Evolutionary conservation across 2,797 vertebrate species (phyloP).

Genomic region (Takifugu ocellatus): DNA sequence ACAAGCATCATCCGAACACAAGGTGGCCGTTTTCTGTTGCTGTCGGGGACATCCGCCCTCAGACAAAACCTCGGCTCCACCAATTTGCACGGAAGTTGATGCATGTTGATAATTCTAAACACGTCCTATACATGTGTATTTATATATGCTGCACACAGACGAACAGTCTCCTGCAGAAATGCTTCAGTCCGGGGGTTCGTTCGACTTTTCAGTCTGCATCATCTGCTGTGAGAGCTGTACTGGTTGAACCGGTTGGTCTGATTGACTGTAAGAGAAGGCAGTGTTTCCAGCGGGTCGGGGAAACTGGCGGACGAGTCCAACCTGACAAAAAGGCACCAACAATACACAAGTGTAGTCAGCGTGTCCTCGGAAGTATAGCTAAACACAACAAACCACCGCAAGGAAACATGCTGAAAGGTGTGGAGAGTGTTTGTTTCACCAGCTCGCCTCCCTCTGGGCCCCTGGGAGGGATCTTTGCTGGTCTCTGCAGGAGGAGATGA

Average conservation of each 20-base stretch:
- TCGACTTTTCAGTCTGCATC: slow-evolving; percentile 32
- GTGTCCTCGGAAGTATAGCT: slow-evolving; percentile 38
- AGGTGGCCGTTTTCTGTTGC: slow-evolving; percentile 56
- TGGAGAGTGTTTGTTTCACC: slow-evolving; percentile 34
- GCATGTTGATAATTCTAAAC: slow-evolving; percentile 7
- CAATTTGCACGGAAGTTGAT: slow-evolving; percentile 39
- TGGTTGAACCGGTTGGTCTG: slow-evolving; percentile 14
- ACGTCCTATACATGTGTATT: slow-evolving; percentile 20
- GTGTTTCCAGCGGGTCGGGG: slow-evolving; percentile 53
- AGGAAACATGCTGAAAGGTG: slow-evolving; percentile 19
- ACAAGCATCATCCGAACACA: slow-evolving; percentile 73
- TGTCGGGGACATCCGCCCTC: slow-evolving; percentile 54
- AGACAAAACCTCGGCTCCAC: slow-evolving; percentile 53
- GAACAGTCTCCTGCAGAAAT: slow-evolving; percentile 37
- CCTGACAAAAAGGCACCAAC: slow-evolving; percentile 70
- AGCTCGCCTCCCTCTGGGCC: slow-evolving; percentile 51
- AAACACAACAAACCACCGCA: slow-evolving; percentile 49
- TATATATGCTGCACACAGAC: slow-evolving; percentile 29
- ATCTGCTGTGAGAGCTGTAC: slow-evolving; percentile 33
- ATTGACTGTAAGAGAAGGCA: slow-evolving; percentile 44
- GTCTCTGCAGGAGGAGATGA: slow-evolving; percentile 49
- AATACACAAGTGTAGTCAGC: slow-evolving; percentile 69
- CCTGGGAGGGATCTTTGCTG: slow-evolving; percentile 48
- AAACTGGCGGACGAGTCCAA: slow-evolving; percentile 62
- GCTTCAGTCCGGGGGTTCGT: slow-evolving; percentile 3